Percentiles rank a stretch among this genome's conserved stretches.
phyloP scores from a whole-genome alignment of 2,113 vertebrate species.

The Gobius niger region DNA sequence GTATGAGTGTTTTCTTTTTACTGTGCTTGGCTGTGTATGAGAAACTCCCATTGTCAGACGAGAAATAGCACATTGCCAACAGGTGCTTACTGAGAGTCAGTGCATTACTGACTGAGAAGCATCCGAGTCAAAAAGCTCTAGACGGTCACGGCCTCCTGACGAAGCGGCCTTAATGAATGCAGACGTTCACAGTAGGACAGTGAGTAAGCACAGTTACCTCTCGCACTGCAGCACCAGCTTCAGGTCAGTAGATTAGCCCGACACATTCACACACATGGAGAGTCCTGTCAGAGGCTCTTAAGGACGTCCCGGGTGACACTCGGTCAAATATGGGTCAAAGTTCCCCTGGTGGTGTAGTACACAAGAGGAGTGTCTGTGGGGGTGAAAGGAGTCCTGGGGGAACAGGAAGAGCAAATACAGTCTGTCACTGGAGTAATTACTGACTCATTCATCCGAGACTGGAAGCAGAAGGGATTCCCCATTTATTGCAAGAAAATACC shows the following conservation, averaged over 20 bases:
- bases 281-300: slow-evolving; percentile 53
- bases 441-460: background rate
- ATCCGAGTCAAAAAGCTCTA: slow-evolving; percentile 20
- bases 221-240: slow-evolving; percentile 78
- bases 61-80: background rate
- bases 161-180: slow-evolving; percentile 93
- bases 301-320: slow-evolving; percentile 31
- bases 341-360: slow-evolving; percentile 32
- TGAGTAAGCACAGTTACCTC: slow-evolving; percentile 91
- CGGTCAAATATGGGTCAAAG: slow-evolving; percentile 54
- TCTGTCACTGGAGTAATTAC: slow-evolving; percentile 1
- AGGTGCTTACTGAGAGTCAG: slow-evolving; percentile 32
- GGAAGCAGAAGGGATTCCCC: background rate
- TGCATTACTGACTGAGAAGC: slow-evolving; percentile 40
- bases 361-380: background rate
- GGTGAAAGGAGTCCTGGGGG: background rate
- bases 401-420: background rate
- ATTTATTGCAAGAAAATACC: background rate
- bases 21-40: background rate
- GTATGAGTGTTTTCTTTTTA: background rate
- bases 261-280: slow-evolving; percentile 36
- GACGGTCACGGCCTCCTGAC: slow-evolving; percentile 48
- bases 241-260: slow-evolving; percentile 40
- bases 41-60: slow-evolving; percentile 1
- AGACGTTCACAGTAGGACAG: slow-evolving; percentile 86